Evolutionary conservation across 2,113 vertebrate genomes (phyloP).

Genomic region (Tupaia tana): DNA sequence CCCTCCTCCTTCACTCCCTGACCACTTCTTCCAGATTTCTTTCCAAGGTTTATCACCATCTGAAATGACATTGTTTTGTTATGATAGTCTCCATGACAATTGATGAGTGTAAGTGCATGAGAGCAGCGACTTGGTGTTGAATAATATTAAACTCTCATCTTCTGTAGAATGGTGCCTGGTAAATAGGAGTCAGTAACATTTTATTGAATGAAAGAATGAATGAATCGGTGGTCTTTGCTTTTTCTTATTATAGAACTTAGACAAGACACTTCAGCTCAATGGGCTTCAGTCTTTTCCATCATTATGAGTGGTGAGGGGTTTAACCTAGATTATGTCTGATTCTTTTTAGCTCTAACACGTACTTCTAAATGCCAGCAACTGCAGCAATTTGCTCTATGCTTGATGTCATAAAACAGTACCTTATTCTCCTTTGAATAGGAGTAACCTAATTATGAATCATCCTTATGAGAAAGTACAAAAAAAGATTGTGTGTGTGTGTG

Average conservation of each 20-base stretch:
- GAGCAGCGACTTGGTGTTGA: not conserved
- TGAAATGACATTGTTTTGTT: not conserved
- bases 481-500: not conserved
- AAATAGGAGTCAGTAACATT: slow-evolving; percentile 31
- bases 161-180: not conserved
- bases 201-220: not conserved
- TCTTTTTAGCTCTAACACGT: not conserved
- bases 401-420: not conserved
- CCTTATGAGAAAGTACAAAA: not conserved
- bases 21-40: not conserved
- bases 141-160: not conserved
- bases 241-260: slow-evolving; percentile 31
- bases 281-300: not conserved
- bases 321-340: not conserved
- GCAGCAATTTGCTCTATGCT: not conserved
- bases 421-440: not conserved
- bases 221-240: not conserved
- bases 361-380: not conserved
- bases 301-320: not conserved
- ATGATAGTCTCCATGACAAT: not conserved
- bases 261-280: not conserved
- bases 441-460: slow-evolving; percentile 36
- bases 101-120: not conserved
- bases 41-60: not conserved
- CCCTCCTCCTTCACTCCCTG: not conserved